Conservation (phyloP, 2,888 invertebrate species). For the Lacanobia oleracea region DNA sequence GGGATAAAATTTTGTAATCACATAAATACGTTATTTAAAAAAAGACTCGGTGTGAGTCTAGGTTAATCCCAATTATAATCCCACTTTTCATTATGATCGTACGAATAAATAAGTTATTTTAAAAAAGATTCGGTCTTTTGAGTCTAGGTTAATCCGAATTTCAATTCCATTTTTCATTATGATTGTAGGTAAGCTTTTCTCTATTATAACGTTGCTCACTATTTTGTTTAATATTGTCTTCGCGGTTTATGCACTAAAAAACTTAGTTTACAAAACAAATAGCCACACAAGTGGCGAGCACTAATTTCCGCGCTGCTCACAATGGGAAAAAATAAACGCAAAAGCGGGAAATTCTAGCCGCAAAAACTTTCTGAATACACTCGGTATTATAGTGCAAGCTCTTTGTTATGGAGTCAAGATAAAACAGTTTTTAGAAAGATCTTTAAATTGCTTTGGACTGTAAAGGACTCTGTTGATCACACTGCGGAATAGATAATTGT, state of each 20-base stretch:
- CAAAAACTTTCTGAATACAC: slow-evolving; percentile 51
- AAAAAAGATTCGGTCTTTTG: neutral
- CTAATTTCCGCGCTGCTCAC: slow-evolving; percentile 49
- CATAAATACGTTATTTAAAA: neutral
- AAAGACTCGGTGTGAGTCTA: neutral
- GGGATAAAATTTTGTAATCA: neutral
- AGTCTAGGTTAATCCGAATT: neutral
- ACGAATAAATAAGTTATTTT: neutral
- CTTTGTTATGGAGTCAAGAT: slow-evolving; percentile 25
- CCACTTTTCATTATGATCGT: too few species aligned
- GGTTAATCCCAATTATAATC: too few species aligned
- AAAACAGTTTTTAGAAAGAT: slow-evolving; percentile 13
- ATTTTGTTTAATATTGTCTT: slow-evolving; percentile 46
- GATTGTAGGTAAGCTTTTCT: too few species aligned
- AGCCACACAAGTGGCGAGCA: slow-evolving; percentile 53
- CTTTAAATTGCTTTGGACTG: neutral
- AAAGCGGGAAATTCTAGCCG: slow-evolving; percentile 49
- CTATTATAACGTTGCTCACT: slow-evolving; percentile 8
- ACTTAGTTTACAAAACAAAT: slow-evolving; percentile 46
- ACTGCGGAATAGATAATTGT: neutral
- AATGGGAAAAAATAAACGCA: slow-evolving; percentile 49
- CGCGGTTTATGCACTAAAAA: slow-evolving; percentile 43
- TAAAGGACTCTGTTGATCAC: neutral
- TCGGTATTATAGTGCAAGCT: slow-evolving; percentile 20
- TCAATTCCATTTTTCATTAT: too few species aligned